Conservation (phyloP, 2,888 invertebrate genomes). For the Creontiades dilutus region DNA sequence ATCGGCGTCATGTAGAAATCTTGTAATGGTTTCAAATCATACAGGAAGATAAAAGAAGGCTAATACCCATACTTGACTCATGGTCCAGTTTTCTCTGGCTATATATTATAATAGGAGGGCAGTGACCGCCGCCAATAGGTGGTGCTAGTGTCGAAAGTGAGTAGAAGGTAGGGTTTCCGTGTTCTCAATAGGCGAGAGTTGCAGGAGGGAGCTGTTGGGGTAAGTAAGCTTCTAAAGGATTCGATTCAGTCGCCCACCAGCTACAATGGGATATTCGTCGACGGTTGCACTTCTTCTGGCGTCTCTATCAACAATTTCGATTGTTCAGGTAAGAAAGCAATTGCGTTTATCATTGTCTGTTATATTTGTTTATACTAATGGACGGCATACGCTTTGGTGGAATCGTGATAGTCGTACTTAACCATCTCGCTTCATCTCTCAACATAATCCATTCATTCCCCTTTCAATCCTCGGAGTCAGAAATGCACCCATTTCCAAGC, state of each 20-base stretch:
- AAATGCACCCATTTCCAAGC: too few relatives aligned
- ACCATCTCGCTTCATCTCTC: too few relatives aligned
- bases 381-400: too few relatives aligned
- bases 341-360: not conserved
- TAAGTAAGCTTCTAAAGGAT: not conserved
- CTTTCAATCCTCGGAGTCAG: too few relatives aligned
- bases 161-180: conserved; percentile 17
- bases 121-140: conserved; percentile 12
- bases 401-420: too few relatives aligned
- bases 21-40: too few relatives aligned
- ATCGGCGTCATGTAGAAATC: too few relatives aligned
- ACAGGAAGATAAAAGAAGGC: too few relatives aligned
- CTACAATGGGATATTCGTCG: conserved; percentile 26
- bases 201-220: not conserved
- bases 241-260: conserved; percentile 33
- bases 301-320: conserved; percentile 9
- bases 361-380: too few relatives aligned
- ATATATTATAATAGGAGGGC: not conserved
- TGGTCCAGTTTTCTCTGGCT: too few relatives aligned
- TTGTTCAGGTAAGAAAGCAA: conserved; percentile 14
- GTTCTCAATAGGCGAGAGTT: not conserved
- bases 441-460: too few relatives aligned
- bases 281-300: not conserved
- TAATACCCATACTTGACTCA: too few relatives aligned
- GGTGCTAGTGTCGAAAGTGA: not conserved